Evolutionary conservation across 2,888 invertebrate genomes (phyloP).

Genomic region (Podabrus alpinus): DNA sequence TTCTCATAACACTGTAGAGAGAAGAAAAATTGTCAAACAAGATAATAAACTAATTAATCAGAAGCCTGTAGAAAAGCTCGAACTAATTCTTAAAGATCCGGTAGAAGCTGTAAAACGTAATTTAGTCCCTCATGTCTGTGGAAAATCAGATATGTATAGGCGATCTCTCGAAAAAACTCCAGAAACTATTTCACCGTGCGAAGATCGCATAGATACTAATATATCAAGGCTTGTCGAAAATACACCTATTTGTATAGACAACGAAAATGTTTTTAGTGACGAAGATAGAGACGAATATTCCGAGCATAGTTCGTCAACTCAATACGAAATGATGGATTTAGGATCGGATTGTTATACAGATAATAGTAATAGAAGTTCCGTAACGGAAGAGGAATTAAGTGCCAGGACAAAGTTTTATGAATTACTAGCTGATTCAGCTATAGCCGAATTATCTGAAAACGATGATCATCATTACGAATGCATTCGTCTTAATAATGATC

Average conservation of each 20-base stretch:
- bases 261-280: constrained; percentile 43
- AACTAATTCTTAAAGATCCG: constrained; percentile 65
- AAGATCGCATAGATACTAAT: constrained; percentile 53
- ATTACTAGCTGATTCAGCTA: constrained; percentile 70
- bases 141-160: constrained; percentile 60
- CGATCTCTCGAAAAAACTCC: constrained; percentile 47
- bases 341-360: constrained; percentile 77
- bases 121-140: constrained; percentile 78
- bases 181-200: constrained; percentile 58
- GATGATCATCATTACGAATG: constrained; percentile 77
- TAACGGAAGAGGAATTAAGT: constrained; percentile 64
- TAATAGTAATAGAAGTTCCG: constrained; percentile 54
- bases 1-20: background rate
- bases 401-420: constrained; percentile 75
- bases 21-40: background rate
- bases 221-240: constrained; percentile 70
- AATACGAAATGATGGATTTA: constrained; percentile 76
- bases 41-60: background rate
- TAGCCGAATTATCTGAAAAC: constrained; percentile 69
- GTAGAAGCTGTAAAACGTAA: constrained; percentile 77
- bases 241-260: constrained; percentile 64
- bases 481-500: constrained; percentile 68
- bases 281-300: constrained; percentile 55
- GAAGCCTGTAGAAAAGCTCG: constrained; percentile 15
- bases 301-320: constrained; percentile 64